Conservation (phyloP, 2,797 vertebrate genomes). For the Artibeus lituratus region DNA sequence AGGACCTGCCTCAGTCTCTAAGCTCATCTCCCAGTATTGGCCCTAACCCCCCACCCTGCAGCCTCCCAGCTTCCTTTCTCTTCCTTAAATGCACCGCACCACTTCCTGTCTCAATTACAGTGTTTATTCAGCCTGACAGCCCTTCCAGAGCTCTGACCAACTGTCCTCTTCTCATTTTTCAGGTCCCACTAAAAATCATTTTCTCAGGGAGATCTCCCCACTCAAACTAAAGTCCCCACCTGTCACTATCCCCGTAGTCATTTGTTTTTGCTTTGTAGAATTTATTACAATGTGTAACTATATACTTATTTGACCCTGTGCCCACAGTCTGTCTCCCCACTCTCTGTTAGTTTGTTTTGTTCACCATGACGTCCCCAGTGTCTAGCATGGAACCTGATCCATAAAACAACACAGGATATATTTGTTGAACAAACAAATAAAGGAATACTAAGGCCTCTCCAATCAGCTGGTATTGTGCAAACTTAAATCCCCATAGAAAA, state of each 20-base stretch:
- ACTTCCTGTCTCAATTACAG: not conserved
- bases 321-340: not conserved
- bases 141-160: not conserved
- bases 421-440: not conserved
- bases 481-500: not conserved
- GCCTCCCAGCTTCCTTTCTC: no score
- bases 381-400: not conserved
- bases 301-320: not conserved
- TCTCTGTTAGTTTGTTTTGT: not conserved
- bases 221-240: not conserved
- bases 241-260: not conserved
- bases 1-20: not conserved
- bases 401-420: not conserved
- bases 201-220: not conserved
- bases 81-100: not conserved
- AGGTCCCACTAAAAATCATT: not conserved
- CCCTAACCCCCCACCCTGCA: not conserved
- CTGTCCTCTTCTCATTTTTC: not conserved
- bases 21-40: accelerated
- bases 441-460: not conserved
- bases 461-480: not conserved
- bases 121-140: not conserved
- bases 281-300: not conserved
- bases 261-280: not conserved
- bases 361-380: not conserved